Evolutionary conservation across 2,888 invertebrate species (phyloP), one percentile per base, ranked within the genome.

Genomic region (Uloborus plumipes): DNA sequence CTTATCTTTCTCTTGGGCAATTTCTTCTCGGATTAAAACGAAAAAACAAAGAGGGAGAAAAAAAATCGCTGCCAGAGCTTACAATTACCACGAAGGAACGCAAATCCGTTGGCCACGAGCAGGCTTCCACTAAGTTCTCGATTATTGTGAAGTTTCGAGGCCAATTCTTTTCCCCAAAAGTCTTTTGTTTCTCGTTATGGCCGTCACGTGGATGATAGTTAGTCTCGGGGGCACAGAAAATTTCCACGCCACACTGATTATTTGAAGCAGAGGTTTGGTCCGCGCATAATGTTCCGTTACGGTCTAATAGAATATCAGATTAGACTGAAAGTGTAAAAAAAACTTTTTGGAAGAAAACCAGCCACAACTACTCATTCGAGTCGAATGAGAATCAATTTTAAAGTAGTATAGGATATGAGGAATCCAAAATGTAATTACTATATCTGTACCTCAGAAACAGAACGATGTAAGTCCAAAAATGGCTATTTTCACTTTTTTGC

Each of bases 251-350:
- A 66, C 51, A 51, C 7, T 51, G 51, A 73, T 53, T 31, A 53
- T 53, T 50, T 26, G 26, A 22, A n/a, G 51, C 20, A 31, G 66
- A 67, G 51, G 55, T 62, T 14, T 49, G 55, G 74, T 74, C 69
- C 58, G n/a, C 49, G 20, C 49, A 49, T 20, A 50, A 58, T 55
- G 69, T 64, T 55, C 64, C 62, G 80, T 74, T 70, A 81, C 74
- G 80, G 74, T 81, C 80, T 81, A 81, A 81, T 74, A 74, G 80
- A 81, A 65, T 62, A 65, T 53, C 66, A 51, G 62, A 72, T 50
- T 61, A 72, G 55, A 70, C 55, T 47, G 58, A 58, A 58, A 20
- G 51, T 26, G 53, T 16, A 50, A 15, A 66, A 51, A 26, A 20
- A 65, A 66, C 2, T 7, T 15, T 20, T 7, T 49, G 9, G 51